These are phyloP conservation scores for Eugnorisma glareosa DNA, from an alignment of 2,888 invertebrate species.

Conservation along the genomic window DNA sequence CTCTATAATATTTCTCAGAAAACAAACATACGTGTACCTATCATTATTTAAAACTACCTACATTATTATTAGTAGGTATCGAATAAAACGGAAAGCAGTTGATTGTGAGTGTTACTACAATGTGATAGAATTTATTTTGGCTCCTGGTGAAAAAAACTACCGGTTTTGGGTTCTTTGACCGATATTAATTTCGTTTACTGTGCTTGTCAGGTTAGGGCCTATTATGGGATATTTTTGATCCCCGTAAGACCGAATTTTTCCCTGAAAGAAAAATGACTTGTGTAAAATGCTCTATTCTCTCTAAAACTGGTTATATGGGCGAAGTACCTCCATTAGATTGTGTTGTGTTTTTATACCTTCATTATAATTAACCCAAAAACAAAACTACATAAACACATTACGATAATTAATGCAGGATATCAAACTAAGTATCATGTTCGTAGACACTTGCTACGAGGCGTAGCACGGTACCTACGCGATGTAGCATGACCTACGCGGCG, in stretches of 20 bases:
- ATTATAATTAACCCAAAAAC: background rate
- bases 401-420: background rate
- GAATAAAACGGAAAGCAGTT: slow-evolving; percentile 20
- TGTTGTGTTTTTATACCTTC: too few species aligned
- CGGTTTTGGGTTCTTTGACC: background rate
- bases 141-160: background rate
- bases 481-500: slow-evolving; percentile 23
- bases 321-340: background rate
- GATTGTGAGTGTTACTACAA: slow-evolving; percentile 23
- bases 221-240: background rate
- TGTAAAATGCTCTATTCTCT: background rate
- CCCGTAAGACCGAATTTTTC: background rate
- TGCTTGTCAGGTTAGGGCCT: background rate
- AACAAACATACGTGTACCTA: slow-evolving; percentile 28
- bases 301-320: too few species aligned
- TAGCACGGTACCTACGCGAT: slow-evolving; percentile 15
- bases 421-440: background rate
- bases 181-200: background rate
- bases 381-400: background rate
- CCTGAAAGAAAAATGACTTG: background rate
- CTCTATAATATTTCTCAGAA: slow-evolving; percentile 49
- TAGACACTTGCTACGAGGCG: slow-evolving; percentile 30
- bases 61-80: background rate
- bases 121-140: slow-evolving; percentile 20
- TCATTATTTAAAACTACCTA: slow-evolving; percentile 43